phyloP scores from a whole-genome alignment of 2,113 vertebrate species.

The Serilophus lunatus region DNA sequence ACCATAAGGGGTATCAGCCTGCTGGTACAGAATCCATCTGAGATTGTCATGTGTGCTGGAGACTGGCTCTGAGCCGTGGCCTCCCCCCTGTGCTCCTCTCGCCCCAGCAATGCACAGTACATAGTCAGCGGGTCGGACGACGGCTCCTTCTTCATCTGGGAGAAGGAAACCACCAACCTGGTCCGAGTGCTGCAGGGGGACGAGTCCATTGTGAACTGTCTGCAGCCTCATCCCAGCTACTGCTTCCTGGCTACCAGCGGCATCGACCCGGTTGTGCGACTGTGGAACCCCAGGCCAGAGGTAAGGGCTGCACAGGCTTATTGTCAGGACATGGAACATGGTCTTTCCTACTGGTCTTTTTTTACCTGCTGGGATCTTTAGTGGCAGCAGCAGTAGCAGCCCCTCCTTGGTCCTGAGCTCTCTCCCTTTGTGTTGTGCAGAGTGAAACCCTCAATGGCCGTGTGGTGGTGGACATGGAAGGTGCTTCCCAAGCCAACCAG shows the following conservation, averaged over 20 bases:
- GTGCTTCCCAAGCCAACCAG: constrained; percentile 96
- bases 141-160: constrained; percentile 99
- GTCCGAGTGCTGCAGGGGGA: constrained; percentile 96
- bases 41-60: not conserved
- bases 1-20: not conserved
- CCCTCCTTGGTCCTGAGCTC: not conserved
- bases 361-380: not conserved
- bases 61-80: not conserved
- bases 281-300: constrained; percentile 96
- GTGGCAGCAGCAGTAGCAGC: not conserved
- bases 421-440: constrained; percentile 61
- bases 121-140: constrained; percentile 97
- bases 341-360: rapidly evolving
- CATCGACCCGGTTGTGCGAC: constrained; percentile 94
- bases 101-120: constrained; percentile 92
- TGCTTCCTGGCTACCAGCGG: constrained; percentile 98
- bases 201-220: constrained; percentile 97
- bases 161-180: constrained; percentile 97
- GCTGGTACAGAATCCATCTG: not conserved
- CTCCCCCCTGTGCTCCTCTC: not conserved
- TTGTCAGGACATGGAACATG: rapidly evolving
- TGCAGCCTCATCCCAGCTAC: constrained; percentile 97
- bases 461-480: constrained; percentile 96
- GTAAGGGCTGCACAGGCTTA: constrained; percentile 51
- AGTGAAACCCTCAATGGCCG: constrained; percentile 87